These are phyloP conservation scores for Ammospiza caudacuta DNA, from an alignment of 2,113 vertebrate species.

Conservation along the genomic window DNA sequence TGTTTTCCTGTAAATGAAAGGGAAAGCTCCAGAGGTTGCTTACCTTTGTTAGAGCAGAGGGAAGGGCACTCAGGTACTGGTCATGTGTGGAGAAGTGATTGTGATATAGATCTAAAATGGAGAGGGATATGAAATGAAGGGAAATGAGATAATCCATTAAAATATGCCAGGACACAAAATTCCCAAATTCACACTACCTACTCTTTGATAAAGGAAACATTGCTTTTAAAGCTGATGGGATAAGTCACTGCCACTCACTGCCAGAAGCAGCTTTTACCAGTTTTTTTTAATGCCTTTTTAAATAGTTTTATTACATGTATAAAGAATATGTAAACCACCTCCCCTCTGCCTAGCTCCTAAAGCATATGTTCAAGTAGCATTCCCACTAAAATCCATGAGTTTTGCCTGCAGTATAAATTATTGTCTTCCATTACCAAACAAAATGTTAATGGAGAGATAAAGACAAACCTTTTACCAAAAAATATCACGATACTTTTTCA, in stretches of 20 bases:
- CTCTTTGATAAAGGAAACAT: neutral
- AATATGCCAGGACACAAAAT: neutral
- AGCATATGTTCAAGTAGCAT: neutral
- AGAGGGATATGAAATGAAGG: neutral
- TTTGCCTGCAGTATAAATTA: neutral
- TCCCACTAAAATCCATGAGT: neutral
- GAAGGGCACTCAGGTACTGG: neutral
- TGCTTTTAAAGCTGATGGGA: neutral
- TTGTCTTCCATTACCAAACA: neutral
- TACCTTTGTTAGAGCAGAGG: neutral
- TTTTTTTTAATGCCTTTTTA: neutral
- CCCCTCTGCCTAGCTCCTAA: neutral
- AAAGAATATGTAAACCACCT: neutral
- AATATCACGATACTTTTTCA: neutral
- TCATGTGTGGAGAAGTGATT: neutral
- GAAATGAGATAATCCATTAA: neutral
- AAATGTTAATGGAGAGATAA: neutral
- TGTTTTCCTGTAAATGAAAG: neutral
- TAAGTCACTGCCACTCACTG: neutral
- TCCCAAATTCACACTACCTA: neutral
- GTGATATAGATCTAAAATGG: neutral
- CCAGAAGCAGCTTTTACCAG: neutral
- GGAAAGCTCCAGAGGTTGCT: neutral
- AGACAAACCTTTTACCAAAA: neutral
- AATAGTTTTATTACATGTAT: neutral